A percentile compares a stretch with the other conserved stretches of the same genome.
These are phyloP conservation scores for Eptesicus fuscus DNA, from an alignment of 2,113 vertebrate genomes.

Conservation along the genomic window DNA sequence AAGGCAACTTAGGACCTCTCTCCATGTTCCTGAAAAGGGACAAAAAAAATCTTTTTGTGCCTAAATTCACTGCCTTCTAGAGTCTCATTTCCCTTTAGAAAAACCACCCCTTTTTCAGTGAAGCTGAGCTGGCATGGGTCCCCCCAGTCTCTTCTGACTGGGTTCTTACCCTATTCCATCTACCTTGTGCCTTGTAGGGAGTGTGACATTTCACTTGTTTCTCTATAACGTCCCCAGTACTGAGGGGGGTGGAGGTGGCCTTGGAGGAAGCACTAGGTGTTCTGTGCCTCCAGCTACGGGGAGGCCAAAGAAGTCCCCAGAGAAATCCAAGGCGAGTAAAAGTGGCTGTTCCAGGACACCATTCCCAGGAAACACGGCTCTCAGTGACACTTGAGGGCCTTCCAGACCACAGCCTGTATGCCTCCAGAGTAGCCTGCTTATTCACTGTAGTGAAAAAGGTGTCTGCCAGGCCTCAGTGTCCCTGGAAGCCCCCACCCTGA, in stretches of 20 bases:
- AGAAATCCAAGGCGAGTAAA: neutral
- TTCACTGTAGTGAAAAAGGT: neutral
- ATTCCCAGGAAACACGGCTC: neutral
- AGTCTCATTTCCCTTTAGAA: neutral
- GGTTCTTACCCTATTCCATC: neutral
- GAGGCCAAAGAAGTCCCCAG: neutral
- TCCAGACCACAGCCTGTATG: neutral
- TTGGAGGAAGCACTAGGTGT: neutral
- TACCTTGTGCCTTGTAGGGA: neutral
- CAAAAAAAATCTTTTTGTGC: neutral
- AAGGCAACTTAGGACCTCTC: neutral
- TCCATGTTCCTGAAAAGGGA: neutral
- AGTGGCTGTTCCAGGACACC: neutral
- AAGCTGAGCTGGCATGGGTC: neutral
- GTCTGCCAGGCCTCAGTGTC: neutral
- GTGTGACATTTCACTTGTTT: neutral
- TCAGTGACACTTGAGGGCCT: neutral
- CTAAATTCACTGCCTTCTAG: neutral
- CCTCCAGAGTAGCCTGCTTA: neutral
- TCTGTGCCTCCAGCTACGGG: neutral
- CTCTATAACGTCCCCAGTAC: neutral
- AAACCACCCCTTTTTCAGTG: neutral
- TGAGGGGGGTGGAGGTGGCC: neutral
- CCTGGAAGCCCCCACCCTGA: too few relatives aligned
- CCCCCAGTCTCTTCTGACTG: neutral